Conservation (phyloP, 2,888 invertebrate genomes). For the Labia minor region DNA sequence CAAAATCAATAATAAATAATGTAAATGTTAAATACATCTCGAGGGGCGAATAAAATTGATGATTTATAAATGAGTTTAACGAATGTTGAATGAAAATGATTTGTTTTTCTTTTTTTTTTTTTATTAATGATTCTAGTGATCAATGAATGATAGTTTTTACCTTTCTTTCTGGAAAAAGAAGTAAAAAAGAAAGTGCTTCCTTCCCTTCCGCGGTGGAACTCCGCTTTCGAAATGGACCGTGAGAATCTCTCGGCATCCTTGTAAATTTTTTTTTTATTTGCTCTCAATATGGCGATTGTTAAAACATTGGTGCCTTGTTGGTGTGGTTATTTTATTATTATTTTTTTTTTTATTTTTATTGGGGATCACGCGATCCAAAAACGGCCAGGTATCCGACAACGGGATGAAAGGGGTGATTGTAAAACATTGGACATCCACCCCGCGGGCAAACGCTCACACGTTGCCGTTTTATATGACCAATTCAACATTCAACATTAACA, state of each 20-base stretch:
- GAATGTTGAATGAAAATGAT: too few relatives aligned
- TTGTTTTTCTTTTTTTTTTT: too few relatives aligned
- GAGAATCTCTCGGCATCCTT: neutral
- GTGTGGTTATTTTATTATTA: neutral
- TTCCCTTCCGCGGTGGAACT: neutral
- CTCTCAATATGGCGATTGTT: conserved; percentile 8
- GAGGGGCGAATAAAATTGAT: too few relatives aligned
- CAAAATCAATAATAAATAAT: too few relatives aligned
- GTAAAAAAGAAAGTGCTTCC: neutral
- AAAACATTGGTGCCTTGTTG: conserved; percentile 13
- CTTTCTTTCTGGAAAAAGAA: neutral
- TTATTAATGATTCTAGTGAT: too few relatives aligned
- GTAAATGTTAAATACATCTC: too few relatives aligned
- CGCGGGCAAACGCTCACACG: neutral
- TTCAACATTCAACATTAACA: neutral
- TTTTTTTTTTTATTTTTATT: too few relatives aligned
- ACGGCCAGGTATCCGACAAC: neutral
- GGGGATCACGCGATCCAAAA: conserved; percentile 1
- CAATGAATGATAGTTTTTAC: neutral
- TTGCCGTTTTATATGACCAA: neutral
- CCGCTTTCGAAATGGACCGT: neutral
- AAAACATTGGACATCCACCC: conserved; percentile 1
- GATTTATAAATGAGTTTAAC: too few relatives aligned
- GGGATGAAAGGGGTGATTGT: neutral
- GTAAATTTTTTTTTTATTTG: neutral